These are phyloP conservation scores for Silurus meridionalis DNA, from an alignment of 2,113 vertebrate genomes.

Conservation along the genomic window DNA sequence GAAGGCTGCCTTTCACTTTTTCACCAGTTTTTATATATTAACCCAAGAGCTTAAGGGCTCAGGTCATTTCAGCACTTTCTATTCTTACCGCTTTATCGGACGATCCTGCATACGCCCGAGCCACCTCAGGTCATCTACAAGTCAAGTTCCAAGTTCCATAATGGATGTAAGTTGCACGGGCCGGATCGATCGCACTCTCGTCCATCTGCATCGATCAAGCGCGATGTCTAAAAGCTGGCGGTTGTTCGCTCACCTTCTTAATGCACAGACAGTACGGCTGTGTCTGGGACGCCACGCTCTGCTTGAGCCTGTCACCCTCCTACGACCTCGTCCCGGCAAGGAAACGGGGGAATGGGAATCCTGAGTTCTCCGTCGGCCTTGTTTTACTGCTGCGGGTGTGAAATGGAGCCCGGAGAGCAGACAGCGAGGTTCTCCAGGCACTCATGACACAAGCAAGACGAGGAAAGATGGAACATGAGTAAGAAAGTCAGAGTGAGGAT, in stretches of 20 bases:
- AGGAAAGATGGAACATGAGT: not conserved
- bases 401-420: slow-evolving; percentile 29
- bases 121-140: slow-evolving; percentile 38
- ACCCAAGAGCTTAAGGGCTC: not conserved
- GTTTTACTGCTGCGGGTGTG: slow-evolving; percentile 20
- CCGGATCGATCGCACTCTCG: slow-evolving; percentile 32
- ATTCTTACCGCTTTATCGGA: not conserved
- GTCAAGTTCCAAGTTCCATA: slow-evolving; percentile 31
- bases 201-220: slow-evolving; percentile 40
- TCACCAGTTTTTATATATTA: not conserved
- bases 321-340: not conserved
- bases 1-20: not conserved
- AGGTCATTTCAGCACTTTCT: not conserved
- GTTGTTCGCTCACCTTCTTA: slow-evolving; percentile 19
- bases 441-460: not conserved
- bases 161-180: slow-evolving; percentile 25
- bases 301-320: slow-evolving; percentile 30
- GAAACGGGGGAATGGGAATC: not conserved
- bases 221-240: slow-evolving; percentile 24
- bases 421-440: not conserved
- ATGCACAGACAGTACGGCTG: slow-evolving; percentile 20
- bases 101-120: not conserved
- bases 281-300: slow-evolving; percentile 16
- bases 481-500: not conserved
- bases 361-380: not conserved